A percentile compares a stretch with the other conserved stretches of the same genome.
These are phyloP conservation scores for Dynastes hyllus DNA, from an alignment of 2,888 invertebrate genomes.

Conservation along the genomic window DNA sequence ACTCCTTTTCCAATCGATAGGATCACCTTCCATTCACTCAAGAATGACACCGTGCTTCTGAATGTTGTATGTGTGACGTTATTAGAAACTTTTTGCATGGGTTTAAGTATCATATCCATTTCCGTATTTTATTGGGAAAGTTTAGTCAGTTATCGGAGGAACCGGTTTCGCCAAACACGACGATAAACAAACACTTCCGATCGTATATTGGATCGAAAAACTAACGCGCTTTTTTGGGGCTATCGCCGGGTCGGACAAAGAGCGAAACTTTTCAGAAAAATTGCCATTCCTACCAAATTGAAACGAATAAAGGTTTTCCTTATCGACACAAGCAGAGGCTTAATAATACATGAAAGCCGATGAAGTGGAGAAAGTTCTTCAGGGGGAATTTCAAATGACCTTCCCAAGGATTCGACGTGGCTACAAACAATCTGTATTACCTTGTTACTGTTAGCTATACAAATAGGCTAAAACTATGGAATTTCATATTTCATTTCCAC, in stretches of 20 bases:
- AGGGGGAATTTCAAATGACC: not conserved
- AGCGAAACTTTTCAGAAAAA: conserved; percentile 35
- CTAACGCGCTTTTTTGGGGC: conserved; percentile 26
- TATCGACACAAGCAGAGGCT: conserved; percentile 4
- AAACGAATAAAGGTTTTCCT: conserved; percentile 33
- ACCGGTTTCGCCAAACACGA: conserved; percentile 22
- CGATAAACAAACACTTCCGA: conserved; percentile 36
- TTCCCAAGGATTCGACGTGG: too few relatives aligned
- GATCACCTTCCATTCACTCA: too few relatives aligned
- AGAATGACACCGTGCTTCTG: too few relatives aligned
- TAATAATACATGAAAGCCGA: conserved; percentile 30
- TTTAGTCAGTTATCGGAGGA: conserved; percentile 34
- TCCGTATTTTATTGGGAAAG: conserved; percentile 38
- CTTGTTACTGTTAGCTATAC: too few relatives aligned
- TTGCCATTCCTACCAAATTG: conserved; percentile 38
- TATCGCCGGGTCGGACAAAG: not conserved
- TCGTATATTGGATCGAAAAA: conserved; percentile 19
- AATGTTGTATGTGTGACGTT: not conserved
- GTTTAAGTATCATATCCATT: conserved; percentile 30
- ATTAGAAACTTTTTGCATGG: conserved; percentile 27
- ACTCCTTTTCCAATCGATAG: too few relatives aligned
- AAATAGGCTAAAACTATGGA: too few relatives aligned
- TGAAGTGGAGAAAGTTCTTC: conserved; percentile 7
- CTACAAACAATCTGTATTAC: too few relatives aligned
- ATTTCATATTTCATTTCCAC: too few relatives aligned